Percentiles rank a stretch among this genome's conserved stretches.
These are phyloP conservation scores for Aproaerema taeniolella DNA, from an alignment of 2,888 invertebrate genomes.

Conservation along the genomic window DNA sequence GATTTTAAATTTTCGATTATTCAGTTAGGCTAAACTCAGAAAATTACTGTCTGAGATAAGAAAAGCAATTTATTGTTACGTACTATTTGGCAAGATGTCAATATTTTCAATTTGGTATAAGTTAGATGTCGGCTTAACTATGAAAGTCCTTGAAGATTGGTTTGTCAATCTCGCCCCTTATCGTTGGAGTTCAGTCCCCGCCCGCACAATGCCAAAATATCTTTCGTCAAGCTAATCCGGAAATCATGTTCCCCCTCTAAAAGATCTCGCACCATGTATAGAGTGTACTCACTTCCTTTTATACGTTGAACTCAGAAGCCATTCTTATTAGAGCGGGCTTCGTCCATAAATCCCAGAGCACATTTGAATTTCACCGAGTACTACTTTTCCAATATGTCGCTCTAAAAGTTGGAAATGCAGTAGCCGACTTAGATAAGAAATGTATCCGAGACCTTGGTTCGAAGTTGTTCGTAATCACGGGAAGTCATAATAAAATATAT, in stretches of 20 bases:
- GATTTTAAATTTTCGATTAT: too few relatives aligned
- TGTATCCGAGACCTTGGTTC: neutral
- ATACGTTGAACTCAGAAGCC: conserved; percentile 3
- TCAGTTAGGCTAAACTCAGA: too few relatives aligned
- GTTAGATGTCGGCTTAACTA: too few relatives aligned
- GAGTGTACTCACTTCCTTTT: neutral
- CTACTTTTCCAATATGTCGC: conserved; percentile 14
- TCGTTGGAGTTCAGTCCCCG: neutral
- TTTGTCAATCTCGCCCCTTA: too few relatives aligned
- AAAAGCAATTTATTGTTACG: too few relatives aligned
- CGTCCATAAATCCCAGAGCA: conserved; percentile 39
- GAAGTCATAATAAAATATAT: neutral
- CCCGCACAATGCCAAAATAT: neutral
- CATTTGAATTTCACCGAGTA: conserved; percentile 36
- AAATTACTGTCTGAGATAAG: too few relatives aligned
- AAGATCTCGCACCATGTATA: too few relatives aligned
- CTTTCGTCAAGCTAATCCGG: conserved; percentile 2
- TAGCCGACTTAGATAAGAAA: neutral
- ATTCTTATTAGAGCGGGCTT: conserved; percentile 19
- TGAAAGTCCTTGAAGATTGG: too few relatives aligned
- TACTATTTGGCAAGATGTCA: too few relatives aligned
- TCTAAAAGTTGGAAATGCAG: conserved; percentile 9
- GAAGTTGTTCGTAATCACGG: neutral
- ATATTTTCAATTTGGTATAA: too few relatives aligned
- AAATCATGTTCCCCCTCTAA: neutral